phyloP scores from a whole-genome alignment of 2,797 vertebrate genomes.

The Salarias fasciatus region DNA sequence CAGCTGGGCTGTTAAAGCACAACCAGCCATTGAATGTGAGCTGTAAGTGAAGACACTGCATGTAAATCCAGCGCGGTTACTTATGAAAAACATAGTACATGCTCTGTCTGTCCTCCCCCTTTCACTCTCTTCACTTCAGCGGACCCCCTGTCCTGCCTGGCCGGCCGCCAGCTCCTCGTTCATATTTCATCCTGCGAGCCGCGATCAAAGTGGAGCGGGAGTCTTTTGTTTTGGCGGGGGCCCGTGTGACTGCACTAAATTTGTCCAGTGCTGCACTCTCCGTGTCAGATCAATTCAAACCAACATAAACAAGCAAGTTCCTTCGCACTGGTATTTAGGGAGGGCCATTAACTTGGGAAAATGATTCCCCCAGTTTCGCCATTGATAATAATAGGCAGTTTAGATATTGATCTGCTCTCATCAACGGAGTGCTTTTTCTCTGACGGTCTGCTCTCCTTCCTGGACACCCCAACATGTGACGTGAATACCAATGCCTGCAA shows the following conservation, averaged over 20 bases:
- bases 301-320: slow-evolving; percentile 58
- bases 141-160: slow-evolving; percentile 36
- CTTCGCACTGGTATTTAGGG: slow-evolving; percentile 61
- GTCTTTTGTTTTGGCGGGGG: slow-evolving; percentile 53
- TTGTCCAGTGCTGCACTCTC: slow-evolving; percentile 35
- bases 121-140: slow-evolving; percentile 4
- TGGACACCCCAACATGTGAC: slow-evolving; percentile 52
- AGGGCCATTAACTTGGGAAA: slow-evolving; percentile 67
- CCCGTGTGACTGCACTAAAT: slow-evolving; percentile 44
- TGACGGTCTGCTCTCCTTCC: slow-evolving; percentile 39
- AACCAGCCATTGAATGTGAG: slow-evolving; percentile 45
- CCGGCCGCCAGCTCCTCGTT: slow-evolving; percentile 24
- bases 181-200: slow-evolving; percentile 33
- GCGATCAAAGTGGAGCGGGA: slow-evolving; percentile 43
- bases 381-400: slow-evolving; percentile 68
- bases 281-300: slow-evolving; percentile 62
- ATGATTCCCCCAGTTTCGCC: slow-evolving; percentile 58
- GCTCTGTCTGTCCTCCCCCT: slow-evolving; percentile 24
- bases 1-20: slow-evolving; percentile 67
- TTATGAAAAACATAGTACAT: slow-evolving; percentile 38
- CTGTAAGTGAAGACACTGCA: slow-evolving; percentile 43
- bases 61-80: slow-evolving; percentile 45
- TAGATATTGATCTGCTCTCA: slow-evolving; percentile 73
- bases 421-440: slow-evolving; percentile 64
- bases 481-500: slow-evolving; percentile 55